These are phyloP conservation scores for Laticauda laticaudata DNA, from an alignment of 2,113 vertebrate species.

Conservation along the genomic window DNA sequence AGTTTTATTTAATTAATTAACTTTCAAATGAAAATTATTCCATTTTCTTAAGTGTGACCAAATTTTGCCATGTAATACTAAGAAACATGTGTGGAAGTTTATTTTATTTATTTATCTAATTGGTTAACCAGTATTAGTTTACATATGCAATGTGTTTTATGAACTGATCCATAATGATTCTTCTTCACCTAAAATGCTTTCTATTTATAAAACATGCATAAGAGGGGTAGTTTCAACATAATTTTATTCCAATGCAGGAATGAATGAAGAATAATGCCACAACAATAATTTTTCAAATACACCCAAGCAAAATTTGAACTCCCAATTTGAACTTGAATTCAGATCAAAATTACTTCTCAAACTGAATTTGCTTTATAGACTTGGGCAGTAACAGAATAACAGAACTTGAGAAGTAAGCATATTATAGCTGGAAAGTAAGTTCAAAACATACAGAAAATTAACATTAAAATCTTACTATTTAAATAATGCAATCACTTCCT, in stretches of 20 bases:
- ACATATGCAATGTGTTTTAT: not conserved
- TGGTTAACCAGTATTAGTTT: not conserved
- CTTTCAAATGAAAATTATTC: not conserved
- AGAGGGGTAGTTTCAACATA: not conserved
- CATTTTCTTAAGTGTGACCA: not conserved
- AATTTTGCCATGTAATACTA: not conserved
- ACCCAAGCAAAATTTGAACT: not conserved
- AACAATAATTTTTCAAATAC: not conserved
- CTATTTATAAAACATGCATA: not conserved
- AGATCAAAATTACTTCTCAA: not conserved
- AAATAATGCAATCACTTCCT: not conserved
- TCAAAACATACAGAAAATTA: not conserved
- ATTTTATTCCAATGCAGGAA: not conserved
- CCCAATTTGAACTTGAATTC: not conserved
- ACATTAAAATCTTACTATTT: not conserved
- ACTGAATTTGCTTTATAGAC: not conserved
- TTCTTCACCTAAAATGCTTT: not conserved
- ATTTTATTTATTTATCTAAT: not conserved
- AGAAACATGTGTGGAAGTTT: not conserved
- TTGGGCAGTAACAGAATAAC: not conserved
- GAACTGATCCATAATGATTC: not conserved
- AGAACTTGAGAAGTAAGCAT: not conserved
- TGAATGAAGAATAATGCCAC: not conserved
- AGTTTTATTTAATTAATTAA: not conserved
- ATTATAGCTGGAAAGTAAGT: not conserved